Percentiles rank a stretch among this genome's conserved stretches.
phyloP scores from a whole-genome alignment of 2,113 vertebrate species.

The Sorex fumeus region DNA sequence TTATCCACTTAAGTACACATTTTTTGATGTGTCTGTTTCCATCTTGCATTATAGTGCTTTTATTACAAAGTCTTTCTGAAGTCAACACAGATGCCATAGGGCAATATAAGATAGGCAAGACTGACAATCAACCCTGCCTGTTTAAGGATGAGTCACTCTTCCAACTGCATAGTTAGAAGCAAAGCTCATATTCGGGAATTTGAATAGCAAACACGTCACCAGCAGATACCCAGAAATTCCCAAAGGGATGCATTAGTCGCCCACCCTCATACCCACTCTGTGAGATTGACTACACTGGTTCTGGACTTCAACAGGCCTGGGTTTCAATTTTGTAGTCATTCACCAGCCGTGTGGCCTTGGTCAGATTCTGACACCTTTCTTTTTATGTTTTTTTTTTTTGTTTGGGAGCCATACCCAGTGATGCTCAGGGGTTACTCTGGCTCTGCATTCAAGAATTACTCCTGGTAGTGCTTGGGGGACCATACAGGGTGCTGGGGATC shows the following conservation, averaged over 20 bases:
- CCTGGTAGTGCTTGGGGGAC: no score
- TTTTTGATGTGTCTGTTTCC: constrained; percentile 28
- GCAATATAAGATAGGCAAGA: constrained; percentile 59
- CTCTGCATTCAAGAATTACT: no score
- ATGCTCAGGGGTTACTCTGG: no score
- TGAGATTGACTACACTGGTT: not conserved
- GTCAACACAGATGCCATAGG: constrained; percentile 49
- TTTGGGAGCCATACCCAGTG: no score
- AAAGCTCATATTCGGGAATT: constrained; percentile 61
- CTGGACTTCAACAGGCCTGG: constrained; percentile 2
- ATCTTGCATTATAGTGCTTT: constrained; percentile 57
- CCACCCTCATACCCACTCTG: not conserved
- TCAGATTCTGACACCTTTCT: constrained; percentile 27
- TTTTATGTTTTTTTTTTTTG: not conserved
- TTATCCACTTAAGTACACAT: not conserved
- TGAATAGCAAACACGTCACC: not conserved
- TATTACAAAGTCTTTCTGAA: constrained; percentile 65
- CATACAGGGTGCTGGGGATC: no score
- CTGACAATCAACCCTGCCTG: constrained; percentile 26
- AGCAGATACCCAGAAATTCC: constrained; percentile 8
- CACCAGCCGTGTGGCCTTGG: constrained; percentile 23
- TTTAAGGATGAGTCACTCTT: constrained; percentile 72
- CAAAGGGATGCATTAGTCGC: not conserved
- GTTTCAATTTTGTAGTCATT: constrained; percentile 28
- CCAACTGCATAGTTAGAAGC: constrained; percentile 32